Percentiles rank a stretch among this genome's conserved stretches.
phyloP scores from a whole-genome alignment of 2,113 vertebrate genomes.

The Periophthalmodon schlosseri region DNA sequence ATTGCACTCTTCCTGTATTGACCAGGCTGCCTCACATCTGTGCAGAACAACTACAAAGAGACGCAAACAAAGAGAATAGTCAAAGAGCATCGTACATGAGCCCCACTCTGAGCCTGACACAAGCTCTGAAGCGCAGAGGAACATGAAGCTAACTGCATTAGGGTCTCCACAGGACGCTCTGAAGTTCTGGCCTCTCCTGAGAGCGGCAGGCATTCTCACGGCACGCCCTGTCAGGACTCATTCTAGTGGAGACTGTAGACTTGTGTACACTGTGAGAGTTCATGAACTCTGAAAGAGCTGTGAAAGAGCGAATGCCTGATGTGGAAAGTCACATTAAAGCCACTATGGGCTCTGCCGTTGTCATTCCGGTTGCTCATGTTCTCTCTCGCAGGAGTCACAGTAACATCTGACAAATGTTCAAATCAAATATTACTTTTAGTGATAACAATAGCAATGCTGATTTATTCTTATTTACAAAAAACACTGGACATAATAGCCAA shows the following conservation, averaged over 20 bases:
- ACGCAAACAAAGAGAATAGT: neutral
- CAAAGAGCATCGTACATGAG: neutral
- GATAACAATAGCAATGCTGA: too few species aligned
- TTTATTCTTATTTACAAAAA: too few species aligned
- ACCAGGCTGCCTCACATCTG: neutral
- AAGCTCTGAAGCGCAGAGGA: neutral
- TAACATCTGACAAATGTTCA: too few species aligned
- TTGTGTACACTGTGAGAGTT: neutral
- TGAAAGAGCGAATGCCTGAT: neutral
- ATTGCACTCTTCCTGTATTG: neutral
- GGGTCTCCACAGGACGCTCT: neutral
- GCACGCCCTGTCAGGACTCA: neutral
- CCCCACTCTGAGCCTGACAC: neutral
- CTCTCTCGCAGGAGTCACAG: too few species aligned
- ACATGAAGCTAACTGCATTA: neutral
- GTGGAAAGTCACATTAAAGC: neutral
- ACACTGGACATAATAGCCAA: too few species aligned
- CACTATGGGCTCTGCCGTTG: too few species aligned
- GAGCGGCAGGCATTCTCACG: neutral
- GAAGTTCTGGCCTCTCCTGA: neutral
- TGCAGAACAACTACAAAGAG: slow-evolving; percentile 1
- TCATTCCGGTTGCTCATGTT: too few species aligned
- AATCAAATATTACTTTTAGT: too few species aligned
- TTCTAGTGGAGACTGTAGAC: neutral
- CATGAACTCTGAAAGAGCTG: neutral